These are phyloP conservation scores for Pipa parva DNA, from an alignment of 2,113 vertebrate genomes.

Conservation along the genomic window DNA sequence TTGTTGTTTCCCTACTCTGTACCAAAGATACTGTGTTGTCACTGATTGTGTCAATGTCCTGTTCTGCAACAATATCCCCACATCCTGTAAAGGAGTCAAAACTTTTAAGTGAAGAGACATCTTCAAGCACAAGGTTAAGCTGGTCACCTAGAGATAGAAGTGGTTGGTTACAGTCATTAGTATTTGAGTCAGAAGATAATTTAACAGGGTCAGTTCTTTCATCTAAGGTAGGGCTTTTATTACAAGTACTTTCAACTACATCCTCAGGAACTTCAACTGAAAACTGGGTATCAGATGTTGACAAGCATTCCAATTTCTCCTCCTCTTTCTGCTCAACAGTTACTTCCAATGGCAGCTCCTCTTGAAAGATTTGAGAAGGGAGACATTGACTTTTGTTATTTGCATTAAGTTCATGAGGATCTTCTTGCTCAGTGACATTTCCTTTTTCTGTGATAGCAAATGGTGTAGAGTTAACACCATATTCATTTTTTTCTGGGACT, in stretches of 20 bases:
- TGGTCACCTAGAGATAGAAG: constrained; percentile 71
- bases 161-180: constrained; percentile 51
- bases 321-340: background rate
- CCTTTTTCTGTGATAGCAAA: constrained; percentile 48
- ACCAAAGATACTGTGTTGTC: constrained; percentile 83
- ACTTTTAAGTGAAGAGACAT: constrained; percentile 91
- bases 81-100: constrained; percentile 95
- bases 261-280: background rate
- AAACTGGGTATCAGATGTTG: accelerated
- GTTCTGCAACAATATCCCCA: constrained; percentile 94
- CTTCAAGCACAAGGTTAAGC: constrained; percentile 78
- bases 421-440: constrained; percentile 37
- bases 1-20: constrained; percentile 74
- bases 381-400: constrained; percentile 52
- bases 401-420: constrained; percentile 27
- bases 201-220: constrained; percentile 47
- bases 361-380: background rate
- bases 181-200: constrained; percentile 50
- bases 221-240: constrained; percentile 25
- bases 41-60: constrained; percentile 83
- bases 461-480: constrained; percentile 39
- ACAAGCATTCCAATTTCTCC: background rate
- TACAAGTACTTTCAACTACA: constrained; percentile 3
- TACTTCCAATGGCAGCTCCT: accelerated
- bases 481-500: constrained; percentile 64